Conservation (phyloP, 2,113 vertebrate genomes). For the Thermophis baileyi region DNA sequence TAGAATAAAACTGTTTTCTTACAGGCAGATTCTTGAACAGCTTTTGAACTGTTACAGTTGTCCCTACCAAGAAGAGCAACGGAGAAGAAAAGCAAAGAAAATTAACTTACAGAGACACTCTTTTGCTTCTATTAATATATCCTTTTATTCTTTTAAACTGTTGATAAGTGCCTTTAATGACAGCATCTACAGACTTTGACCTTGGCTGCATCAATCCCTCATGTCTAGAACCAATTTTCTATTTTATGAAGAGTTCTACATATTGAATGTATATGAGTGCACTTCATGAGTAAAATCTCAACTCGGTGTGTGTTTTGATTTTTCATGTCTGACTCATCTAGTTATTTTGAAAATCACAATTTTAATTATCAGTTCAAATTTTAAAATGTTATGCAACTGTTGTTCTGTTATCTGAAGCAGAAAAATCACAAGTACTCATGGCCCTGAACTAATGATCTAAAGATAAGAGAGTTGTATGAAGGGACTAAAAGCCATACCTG, state of each 20-base stretch:
- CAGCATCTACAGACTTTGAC: background rate
- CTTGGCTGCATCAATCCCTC: background rate
- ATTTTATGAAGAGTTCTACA: background rate
- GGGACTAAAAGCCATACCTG: constrained; percentile 68
- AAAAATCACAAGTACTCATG: background rate
- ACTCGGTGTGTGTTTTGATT: background rate
- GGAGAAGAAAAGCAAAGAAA: constrained; percentile 14
- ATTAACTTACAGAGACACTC: background rate
- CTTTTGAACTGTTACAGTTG: constrained; percentile 84
- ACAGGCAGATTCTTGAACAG: constrained; percentile 95
- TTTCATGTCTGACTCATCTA: background rate
- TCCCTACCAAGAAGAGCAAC: constrained; percentile 70
- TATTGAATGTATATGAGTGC: background rate
- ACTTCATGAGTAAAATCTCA: background rate
- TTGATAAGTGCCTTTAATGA: background rate
- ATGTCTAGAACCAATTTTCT: background rate
- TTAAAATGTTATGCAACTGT: background rate
- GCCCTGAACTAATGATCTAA: background rate
- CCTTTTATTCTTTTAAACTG: background rate
- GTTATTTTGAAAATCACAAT: background rate
- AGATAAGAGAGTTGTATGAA: background rate
- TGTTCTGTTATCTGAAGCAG: background rate
- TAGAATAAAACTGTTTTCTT: constrained; percentile 90
- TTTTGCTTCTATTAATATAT: background rate
- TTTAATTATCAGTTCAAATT: background rate